These are phyloP conservation scores for Anarrhichthys ocellatus DNA, from an alignment of 2,113 vertebrate genomes.

Conservation along the genomic window DNA sequence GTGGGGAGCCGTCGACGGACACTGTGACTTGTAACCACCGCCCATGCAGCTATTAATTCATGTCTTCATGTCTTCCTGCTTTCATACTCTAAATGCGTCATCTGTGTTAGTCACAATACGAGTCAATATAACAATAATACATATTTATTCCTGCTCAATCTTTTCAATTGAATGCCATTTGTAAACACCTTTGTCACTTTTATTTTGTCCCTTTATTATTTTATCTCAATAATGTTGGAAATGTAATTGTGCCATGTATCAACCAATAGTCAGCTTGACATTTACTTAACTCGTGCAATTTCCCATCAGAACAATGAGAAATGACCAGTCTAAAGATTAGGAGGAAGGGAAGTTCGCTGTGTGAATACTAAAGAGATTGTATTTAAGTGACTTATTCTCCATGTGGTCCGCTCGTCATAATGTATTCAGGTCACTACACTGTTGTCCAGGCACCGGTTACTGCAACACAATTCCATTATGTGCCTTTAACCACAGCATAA, in stretches of 20 bases:
- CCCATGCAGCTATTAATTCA: constrained; percentile 8
- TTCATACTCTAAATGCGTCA: neutral
- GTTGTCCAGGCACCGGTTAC: constrained; percentile 55
- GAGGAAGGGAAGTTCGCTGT: constrained; percentile 3
- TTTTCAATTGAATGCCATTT: neutral
- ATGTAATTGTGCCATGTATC: constrained; percentile 22
- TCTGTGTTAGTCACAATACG: neutral
- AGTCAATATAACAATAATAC: neutral
- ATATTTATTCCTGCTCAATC: neutral
- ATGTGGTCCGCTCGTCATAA: constrained; percentile 50
- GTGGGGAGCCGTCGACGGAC: neutral
- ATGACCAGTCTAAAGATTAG: constrained; percentile 24
- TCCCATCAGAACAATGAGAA: constrained; percentile 43
- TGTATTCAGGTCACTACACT: constrained; percentile 70
- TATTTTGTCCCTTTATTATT: constrained; percentile 9
- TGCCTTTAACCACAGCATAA: constrained; percentile 75
- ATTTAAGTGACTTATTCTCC: constrained; percentile 37
- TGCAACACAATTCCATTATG: constrained; percentile 72
- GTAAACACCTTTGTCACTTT: neutral
- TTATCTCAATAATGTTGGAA: neutral
- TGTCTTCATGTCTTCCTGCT: neutral
- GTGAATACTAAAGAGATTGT: constrained; percentile 47
- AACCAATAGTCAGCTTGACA: constrained; percentile 20
- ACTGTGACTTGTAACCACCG: neutral
- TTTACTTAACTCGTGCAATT: constrained; percentile 47